Evolutionary conservation across 1,140 invertebrate genomes (phyloP).

Genomic region (Maconellicoccus hirsutus): DNA sequence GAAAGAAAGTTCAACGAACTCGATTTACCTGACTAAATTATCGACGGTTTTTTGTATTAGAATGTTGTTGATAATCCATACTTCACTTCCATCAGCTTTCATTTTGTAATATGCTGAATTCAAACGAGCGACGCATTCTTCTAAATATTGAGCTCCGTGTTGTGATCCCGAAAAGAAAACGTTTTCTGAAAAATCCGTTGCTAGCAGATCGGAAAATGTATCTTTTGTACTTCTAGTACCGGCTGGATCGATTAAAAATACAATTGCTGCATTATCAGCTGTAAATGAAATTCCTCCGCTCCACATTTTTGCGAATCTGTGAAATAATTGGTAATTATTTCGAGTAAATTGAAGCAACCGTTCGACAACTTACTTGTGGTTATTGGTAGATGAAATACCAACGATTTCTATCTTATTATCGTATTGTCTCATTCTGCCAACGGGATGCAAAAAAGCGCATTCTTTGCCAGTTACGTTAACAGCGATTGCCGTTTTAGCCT

Average conservation of each 20-base stretch:
- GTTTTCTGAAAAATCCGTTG: constrained; percentile 62
- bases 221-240: constrained; percentile 75
- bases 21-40: constrained; percentile 57
- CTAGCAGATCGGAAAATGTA: constrained; percentile 60
- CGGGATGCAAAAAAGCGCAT: constrained; percentile 65
- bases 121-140: constrained; percentile 54
- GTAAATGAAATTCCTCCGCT: constrained; percentile 80
- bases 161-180: constrained; percentile 64
- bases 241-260: constrained; percentile 72
- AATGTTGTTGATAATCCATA: constrained; percentile 60
- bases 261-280: constrained; percentile 65
- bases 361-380: constrained; percentile 47
- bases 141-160: constrained; percentile 52
- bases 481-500: constrained; percentile 63
- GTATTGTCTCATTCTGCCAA: constrained; percentile 67
- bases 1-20: not conserved
- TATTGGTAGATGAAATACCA: constrained; percentile 53
- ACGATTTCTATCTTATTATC: constrained; percentile 73
- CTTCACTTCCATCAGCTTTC: constrained; percentile 63
- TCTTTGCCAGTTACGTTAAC: constrained; percentile 56
- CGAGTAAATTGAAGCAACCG: not conserved
- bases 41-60: constrained; percentile 36
- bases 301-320: constrained; percentile 76
- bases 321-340: not conserved
- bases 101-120: constrained; percentile 58